Conservation (phyloP, 2,113 vertebrate genomes). For the Arvicanthis niloticus region DNA sequence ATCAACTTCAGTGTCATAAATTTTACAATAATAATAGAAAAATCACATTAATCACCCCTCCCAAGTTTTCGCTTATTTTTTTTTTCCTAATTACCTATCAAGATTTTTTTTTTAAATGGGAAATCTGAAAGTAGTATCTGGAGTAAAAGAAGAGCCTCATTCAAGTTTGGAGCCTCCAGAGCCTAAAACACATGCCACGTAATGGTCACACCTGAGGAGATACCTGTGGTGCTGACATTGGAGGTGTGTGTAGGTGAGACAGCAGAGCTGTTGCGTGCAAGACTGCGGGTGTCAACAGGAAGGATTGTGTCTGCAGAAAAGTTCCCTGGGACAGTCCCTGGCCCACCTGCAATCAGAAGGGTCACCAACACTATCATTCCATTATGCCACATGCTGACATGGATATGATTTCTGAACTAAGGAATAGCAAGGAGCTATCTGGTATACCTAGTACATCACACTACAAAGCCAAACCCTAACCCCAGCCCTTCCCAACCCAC, state of each 20-base stretch:
- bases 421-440: background rate
- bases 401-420: background rate
- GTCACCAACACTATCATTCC: background rate
- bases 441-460: accelerated
- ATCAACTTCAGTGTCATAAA: background rate
- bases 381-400: background rate
- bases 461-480: accelerated
- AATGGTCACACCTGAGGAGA: slow-evolving; percentile 65
- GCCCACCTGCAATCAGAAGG: slow-evolving; percentile 70
- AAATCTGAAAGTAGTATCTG: background rate
- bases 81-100: background rate
- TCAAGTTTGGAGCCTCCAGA: background rate
- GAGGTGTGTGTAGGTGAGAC: slow-evolving; percentile 60
- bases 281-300: background rate
- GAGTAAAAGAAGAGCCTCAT: background rate
- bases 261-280: slow-evolving; percentile 60
- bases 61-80: background rate
- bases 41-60: background rate
- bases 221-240: background rate
- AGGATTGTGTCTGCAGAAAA: background rate
- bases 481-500: background rate
- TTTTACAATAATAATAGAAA: background rate
- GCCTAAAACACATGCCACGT: background rate
- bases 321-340: accelerated
- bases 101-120: too few species aligned